Evolutionary conservation across 1,140 invertebrate genomes (phyloP).

Genomic region (Drosophila orena): DNA sequence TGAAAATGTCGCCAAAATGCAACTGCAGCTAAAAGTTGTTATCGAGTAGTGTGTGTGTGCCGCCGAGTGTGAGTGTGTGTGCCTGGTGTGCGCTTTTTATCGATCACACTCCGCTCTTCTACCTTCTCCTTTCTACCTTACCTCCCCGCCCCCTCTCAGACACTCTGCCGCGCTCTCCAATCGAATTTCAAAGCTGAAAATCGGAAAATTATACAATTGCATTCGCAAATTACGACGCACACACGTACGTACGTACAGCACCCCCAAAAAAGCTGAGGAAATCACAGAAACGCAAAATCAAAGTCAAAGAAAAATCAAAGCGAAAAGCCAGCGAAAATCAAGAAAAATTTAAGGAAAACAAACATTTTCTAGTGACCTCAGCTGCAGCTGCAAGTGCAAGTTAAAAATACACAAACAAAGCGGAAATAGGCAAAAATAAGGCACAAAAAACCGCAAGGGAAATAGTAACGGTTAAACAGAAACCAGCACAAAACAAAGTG

Average conservation of each 20-base stretch:
- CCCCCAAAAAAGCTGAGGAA: slow-evolving; percentile 58
- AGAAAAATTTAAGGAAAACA: slow-evolving; percentile 32
- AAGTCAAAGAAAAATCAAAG: slow-evolving; percentile 39
- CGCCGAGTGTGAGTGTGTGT: slow-evolving; percentile 22
- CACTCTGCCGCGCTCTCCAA: slow-evolving; percentile 36
- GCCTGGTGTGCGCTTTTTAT: slow-evolving; percentile 50
- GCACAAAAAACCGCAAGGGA: slow-evolving; percentile 1
- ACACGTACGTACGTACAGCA: slow-evolving; percentile 64
- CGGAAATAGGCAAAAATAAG: slow-evolving; percentile 23
- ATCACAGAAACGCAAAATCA: slow-evolving; percentile 42
- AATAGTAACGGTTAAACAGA: slow-evolving; percentile 13
- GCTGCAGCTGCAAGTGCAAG: slow-evolving; percentile 49
- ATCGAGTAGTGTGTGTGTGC: slow-evolving; percentile 25
- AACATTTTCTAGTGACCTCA: slow-evolving; percentile 50
- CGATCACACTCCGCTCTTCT: slow-evolving; percentile 64
- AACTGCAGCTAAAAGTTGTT: slow-evolving; percentile 45
- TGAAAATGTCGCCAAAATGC: slow-evolving; percentile 27
- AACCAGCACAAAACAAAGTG: slow-evolving; percentile 15
- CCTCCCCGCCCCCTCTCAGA: background rate
- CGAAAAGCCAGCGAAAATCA: slow-evolving; percentile 12
- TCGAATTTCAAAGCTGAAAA: slow-evolving; percentile 60
- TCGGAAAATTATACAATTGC: slow-evolving; percentile 76
- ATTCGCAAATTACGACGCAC: slow-evolving; percentile 49
- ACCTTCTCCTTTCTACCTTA: slow-evolving; percentile 5
- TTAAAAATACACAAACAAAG: slow-evolving; percentile 50